These are phyloP conservation scores for Anastrepha ludens DNA, from an alignment of 1,140 invertebrate genomes.

Conservation along the genomic window DNA sequence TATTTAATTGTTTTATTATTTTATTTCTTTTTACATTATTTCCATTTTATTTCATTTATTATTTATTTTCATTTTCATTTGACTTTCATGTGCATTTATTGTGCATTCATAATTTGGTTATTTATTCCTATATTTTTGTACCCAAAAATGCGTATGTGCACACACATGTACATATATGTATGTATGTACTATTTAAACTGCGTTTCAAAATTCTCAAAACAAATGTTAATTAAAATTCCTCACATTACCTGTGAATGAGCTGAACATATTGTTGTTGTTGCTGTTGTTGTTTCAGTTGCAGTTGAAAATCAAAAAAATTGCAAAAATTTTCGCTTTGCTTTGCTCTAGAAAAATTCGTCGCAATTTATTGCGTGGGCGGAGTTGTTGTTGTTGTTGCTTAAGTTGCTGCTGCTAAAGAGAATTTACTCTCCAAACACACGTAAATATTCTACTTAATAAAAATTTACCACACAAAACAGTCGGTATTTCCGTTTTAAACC, in stretches of 20 bases:
- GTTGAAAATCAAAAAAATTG: slow-evolving; percentile 36
- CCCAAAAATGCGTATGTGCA: background rate
- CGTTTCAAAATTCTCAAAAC: background rate
- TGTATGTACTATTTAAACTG: background rate
- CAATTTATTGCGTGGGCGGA: slow-evolving; percentile 30
- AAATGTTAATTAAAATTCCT: background rate
- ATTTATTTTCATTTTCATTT: background rate
- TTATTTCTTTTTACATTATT: background rate
- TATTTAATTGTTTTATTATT: too few species aligned
- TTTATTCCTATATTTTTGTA: too few species aligned
- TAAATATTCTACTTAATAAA: background rate
- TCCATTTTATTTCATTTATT: background rate
- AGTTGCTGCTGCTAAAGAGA: slow-evolving; percentile 9
- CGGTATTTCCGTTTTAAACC: background rate
- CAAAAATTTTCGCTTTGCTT: slow-evolving; percentile 31
- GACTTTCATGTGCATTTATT: background rate
- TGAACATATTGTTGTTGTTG: slow-evolving; percentile 54
- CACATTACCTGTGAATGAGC: slow-evolving; percentile 56
- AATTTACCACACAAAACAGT: slow-evolving; percentile 3
- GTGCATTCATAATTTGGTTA: too few species aligned
- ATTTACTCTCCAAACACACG: slow-evolving; percentile 7
- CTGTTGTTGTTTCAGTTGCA: slow-evolving; percentile 34
- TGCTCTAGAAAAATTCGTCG: slow-evolving; percentile 22
- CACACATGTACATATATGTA: background rate
- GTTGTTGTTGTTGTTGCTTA: slow-evolving; percentile 23